A percentile compares a stretch with the other conserved stretches of the same genome.
These are phyloP conservation scores for Brachionus manjavacas DNA, from an alignment of 1,140 invertebrate species.

Conservation along the genomic window DNA sequence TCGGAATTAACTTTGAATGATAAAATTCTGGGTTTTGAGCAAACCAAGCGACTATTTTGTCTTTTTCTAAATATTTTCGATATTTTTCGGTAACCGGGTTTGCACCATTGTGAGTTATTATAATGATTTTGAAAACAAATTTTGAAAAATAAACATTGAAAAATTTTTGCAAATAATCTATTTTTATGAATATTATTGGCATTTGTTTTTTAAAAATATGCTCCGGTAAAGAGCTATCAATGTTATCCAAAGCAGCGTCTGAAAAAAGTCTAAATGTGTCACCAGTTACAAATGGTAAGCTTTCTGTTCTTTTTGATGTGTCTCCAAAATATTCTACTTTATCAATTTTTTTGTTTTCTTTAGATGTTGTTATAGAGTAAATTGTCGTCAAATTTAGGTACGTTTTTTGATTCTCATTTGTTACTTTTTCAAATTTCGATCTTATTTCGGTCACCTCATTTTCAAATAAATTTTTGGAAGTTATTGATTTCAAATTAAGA, in stretches of 20 bases:
- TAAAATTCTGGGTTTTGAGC: neutral
- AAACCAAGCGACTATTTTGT: neutral
- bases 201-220: neutral
- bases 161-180: neutral
- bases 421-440: too few relatives aligned
- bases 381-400: too few relatives aligned
- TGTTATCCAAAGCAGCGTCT: neutral
- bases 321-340: neutral
- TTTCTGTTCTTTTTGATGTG: neutral
- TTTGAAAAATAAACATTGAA: neutral
- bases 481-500: too few relatives aligned
- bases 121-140: neutral
- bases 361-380: neutral
- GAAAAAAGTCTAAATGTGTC: neutral
- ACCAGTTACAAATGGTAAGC: neutral
- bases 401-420: too few relatives aligned
- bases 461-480: too few relatives aligned
- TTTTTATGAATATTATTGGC: neutral
- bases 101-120: neutral
- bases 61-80: neutral
- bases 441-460: too few relatives aligned
- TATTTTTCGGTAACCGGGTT: neutral
- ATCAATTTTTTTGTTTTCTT: neutral
- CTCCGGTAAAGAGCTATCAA: neutral
- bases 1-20: neutral